phyloP scores from a whole-genome alignment of 1,140 invertebrate genomes.

The Neodiprion fabricii region DNA sequence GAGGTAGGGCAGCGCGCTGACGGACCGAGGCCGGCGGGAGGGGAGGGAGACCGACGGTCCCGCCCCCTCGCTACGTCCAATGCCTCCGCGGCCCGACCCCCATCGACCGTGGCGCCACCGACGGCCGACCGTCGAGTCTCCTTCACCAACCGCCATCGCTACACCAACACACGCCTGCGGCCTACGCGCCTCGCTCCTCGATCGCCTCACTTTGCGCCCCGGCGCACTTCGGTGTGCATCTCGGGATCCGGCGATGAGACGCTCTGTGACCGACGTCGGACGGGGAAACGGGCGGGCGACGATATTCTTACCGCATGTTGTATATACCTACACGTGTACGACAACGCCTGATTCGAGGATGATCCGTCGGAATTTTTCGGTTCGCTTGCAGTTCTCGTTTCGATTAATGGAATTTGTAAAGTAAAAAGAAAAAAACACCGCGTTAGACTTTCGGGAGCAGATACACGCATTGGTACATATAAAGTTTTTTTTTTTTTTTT shows the following conservation, averaged over 20 bases:
- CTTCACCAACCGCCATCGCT: conserved; percentile 33
- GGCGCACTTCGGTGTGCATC: neutral
- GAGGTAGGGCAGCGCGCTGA: neutral
- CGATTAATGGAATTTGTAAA: too few relatives aligned
- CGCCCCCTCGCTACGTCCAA: conserved; percentile 51
- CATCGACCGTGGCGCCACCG: conserved; percentile 24
- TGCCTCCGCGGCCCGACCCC: conserved; percentile 39
- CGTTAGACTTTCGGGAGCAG: too few relatives aligned
- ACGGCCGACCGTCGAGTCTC: conserved; percentile 19
- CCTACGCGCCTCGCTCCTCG: neutral
- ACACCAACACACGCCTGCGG: conserved; percentile 22
- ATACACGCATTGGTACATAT: too few relatives aligned
- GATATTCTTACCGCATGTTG: neutral
- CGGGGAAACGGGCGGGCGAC: conserved; percentile 36
- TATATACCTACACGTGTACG: too few relatives aligned
- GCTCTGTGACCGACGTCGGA: neutral
- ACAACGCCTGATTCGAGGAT: too few relatives aligned
- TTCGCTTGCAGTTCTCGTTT: too few relatives aligned
- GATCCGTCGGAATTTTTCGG: too few relatives aligned
- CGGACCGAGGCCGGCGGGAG: neutral
- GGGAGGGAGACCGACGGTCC: conserved; percentile 17
- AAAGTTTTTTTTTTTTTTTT: too few relatives aligned
- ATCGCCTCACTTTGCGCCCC: neutral
- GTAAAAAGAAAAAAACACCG: too few relatives aligned
- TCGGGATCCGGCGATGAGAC: conserved; percentile 11